These are phyloP conservation scores for Megatriorchis doriae DNA, from an alignment of 2,113 vertebrate genomes.

Conservation along the genomic window DNA sequence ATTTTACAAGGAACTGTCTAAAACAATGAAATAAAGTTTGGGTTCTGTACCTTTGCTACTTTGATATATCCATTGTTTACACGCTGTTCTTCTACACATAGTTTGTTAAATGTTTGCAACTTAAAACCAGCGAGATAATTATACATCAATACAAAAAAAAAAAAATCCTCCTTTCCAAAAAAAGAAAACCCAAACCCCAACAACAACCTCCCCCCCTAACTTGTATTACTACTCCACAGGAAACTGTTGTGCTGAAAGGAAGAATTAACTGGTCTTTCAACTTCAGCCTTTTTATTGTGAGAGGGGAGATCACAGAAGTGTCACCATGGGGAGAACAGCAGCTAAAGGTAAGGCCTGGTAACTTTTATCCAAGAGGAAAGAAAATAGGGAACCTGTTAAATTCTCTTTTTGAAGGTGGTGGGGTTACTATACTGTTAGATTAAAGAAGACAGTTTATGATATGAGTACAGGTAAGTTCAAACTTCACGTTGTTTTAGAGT, in stretches of 20 bases:
- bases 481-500: neutral
- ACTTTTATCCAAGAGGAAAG: conserved; percentile 11
- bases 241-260: conserved; percentile 61
- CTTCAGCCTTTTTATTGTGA: conserved; percentile 59
- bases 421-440: neutral
- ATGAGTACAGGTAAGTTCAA: neutral
- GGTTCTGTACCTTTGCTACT: neutral
- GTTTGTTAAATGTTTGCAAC: neutral
- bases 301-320: conserved; percentile 51
- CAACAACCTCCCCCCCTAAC: neutral
- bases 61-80: neutral
- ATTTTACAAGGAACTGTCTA: neutral
- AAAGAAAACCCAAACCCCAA: neutral
- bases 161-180: neutral
- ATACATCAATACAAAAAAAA: neutral
- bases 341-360: conserved; percentile 67
- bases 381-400: neutral
- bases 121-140: neutral
- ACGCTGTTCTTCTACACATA: neutral
- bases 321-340: conserved; percentile 66
- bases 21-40: neutral
- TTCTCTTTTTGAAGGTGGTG: neutral
- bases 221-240: conserved; percentile 56
- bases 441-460: neutral
- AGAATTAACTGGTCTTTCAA: conserved; percentile 62